These are phyloP conservation scores for Drosophila infuscata DNA, from an alignment of 2,888 invertebrate genomes.

Conservation along the genomic window DNA sequence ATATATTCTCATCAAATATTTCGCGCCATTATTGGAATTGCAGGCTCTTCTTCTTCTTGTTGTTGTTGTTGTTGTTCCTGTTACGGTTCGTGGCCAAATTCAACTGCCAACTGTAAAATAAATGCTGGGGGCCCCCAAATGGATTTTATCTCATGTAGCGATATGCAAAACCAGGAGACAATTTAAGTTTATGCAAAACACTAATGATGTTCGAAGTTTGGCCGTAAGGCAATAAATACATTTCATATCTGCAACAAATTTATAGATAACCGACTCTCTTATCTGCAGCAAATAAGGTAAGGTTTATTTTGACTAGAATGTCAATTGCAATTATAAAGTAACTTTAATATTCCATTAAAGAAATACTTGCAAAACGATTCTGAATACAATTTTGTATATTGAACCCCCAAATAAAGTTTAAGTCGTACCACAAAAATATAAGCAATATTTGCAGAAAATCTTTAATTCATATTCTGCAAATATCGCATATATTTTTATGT, in stretches of 20 bases:
- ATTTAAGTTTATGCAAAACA: conserved; percentile 33
- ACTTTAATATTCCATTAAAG: not conserved
- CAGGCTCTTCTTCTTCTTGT: conserved; percentile 23
- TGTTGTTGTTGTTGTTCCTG: conserved; percentile 13
- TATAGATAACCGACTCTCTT: not conserved
- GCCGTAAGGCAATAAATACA: conserved; percentile 8
- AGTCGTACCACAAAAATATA: fast-evolving
- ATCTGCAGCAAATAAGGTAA: not conserved
- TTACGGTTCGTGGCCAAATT: conserved; percentile 22
- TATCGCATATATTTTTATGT: not conserved
- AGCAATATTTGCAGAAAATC: not conserved
- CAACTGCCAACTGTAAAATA: conserved; percentile 23
- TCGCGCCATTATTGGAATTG: conserved; percentile 80
- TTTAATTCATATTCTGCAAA: not conserved
- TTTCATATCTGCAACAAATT: not conserved
- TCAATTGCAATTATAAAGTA: not conserved
- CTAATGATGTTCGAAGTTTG: conserved; percentile 35
- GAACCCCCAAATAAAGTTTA: not conserved
- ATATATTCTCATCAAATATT: conserved; percentile 81
- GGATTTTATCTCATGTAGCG: not conserved
- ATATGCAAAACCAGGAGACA: conserved; percentile 7
- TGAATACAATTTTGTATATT: not conserved
- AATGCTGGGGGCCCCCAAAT: not conserved
- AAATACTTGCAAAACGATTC: not conserved
- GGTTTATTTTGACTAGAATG: not conserved